Percentiles rank a stretch among this genome's conserved stretches.
Evolutionary conservation across 2,888 invertebrate genomes (phyloP).

Genomic region (Tinea semifulvella): DNA sequence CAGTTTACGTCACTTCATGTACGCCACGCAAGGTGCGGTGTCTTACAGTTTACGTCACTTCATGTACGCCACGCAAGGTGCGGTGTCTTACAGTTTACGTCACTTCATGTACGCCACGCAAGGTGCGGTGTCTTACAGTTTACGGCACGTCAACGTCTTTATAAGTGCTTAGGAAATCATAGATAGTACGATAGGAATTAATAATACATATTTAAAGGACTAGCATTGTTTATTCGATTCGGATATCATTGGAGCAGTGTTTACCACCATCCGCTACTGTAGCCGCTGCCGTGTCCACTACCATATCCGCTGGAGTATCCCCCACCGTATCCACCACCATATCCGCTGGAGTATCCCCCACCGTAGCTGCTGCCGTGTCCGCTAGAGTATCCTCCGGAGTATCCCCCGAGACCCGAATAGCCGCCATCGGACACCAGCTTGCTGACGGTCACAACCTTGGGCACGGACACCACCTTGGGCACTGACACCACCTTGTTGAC

Average conservation of each 20-base stretch:
- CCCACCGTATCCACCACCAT: conserved; percentile 20
- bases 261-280: conserved; percentile 9
- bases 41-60: no score
- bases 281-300: conserved; percentile 17
- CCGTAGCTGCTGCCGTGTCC: background rate
- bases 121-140: no score
- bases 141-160: no score
- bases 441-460: conserved; percentile 30
- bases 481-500: conserved; percentile 32
- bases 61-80: no score
- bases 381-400: conserved; percentile 17
- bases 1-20: no score
- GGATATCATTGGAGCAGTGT: background rate
- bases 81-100: no score
- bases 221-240: background rate
- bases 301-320: conserved; percentile 18
- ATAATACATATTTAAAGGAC: background rate
- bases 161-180: no score
- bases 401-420: conserved; percentile 21
- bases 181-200: no score
- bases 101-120: no score
- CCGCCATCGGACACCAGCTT: conserved; percentile 26
- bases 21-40: no score
- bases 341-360: background rate
- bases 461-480: conserved; percentile 35